Percentiles rank a stretch among this genome's conserved stretches.
Evolutionary conservation across 2,113 vertebrate genomes (phyloP).

Genomic region (Rhegmatorhina hoffmannsi): DNA sequence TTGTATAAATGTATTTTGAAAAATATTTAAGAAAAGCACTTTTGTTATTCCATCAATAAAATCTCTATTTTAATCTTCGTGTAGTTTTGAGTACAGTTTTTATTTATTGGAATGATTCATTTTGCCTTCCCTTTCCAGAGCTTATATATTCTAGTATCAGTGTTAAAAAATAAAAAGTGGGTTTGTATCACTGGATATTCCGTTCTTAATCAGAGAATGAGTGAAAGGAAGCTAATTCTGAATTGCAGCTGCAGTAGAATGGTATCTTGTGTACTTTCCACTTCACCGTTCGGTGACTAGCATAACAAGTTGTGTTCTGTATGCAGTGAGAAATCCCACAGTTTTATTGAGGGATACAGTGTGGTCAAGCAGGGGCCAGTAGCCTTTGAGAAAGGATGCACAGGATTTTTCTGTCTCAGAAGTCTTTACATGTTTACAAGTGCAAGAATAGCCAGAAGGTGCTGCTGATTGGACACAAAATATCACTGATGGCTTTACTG

Average conservation of each 20-base stretch:
- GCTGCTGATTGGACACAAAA: neutral
- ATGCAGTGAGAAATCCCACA: neutral
- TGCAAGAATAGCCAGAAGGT: neutral
- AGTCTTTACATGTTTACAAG: neutral
- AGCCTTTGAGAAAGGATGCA: neutral
- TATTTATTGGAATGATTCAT: neutral
- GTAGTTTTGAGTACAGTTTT: constrained; percentile 70
- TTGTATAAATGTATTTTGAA: constrained; percentile 95
- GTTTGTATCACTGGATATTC: neutral
- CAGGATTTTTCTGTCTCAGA: neutral
- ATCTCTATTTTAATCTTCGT: constrained; percentile 93
- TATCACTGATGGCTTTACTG: neutral
- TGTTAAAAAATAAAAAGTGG: neutral
- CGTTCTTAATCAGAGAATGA: neutral
- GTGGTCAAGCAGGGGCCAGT: neutral
- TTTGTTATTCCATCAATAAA: constrained; percentile 98
- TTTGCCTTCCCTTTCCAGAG: neutral
- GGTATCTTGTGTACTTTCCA: neutral
- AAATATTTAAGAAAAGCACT: constrained; percentile 92
- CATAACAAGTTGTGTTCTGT: neutral
- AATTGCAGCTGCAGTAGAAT: neutral
- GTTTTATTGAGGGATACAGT: neutral
- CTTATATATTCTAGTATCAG: neutral
- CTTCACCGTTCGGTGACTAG: neutral
- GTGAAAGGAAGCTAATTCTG: neutral